Base-by-base conservation (phyloP, 1,140 invertebrate species). In the Pseudomyrmex dendroicus region DNA sequence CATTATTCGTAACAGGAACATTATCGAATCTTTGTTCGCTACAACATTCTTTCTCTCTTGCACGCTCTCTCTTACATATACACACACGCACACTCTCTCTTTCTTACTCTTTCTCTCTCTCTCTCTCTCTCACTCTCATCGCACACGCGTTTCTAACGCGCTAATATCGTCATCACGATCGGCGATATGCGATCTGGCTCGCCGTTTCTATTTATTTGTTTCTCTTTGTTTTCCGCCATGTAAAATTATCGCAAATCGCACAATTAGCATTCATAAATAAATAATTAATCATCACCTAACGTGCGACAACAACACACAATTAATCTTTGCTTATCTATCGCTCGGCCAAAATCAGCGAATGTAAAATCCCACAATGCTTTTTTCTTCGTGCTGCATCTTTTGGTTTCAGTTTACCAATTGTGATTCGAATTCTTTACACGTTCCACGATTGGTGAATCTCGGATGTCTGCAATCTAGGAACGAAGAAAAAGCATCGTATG, bases 1-100 rank as follows among this genome's bases (percentile, higher is more conserved):
- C 91, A 92, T 92, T 91, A 92, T 90, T 92, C 92, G 84, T 89
- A 94, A 94, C 92, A 94, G 93, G 93, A 94, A 94, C 93, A 94
- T 93, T 86, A 93, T 93, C 92, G 93, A 94, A 93, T 92, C 93
- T 93, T 92, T 93, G 91, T 93, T 92, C 91, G 90, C 93, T 84
- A 90, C 85, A 90, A 48, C 10, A 48, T 44, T 22, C 48, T 20
- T 22, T 7, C 35, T 57, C 17, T 46, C 76, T 59, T 17, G 35
- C 64, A 8, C 35, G 17, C 25, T 35, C 35, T 35, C 35, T 35
- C 35, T 35, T 35, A 35, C 35, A 35, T 7, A 35, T 1, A 35
- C 35, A 35, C 35, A 35, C 35, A 35, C 35, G 5, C 35, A 35
- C 35, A 7, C 5, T 35, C 35, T 35, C 35, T 35, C 35, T 22